Evolutionary conservation across 2,888 invertebrate species (phyloP).

Genomic region (Megamerina dolium): DNA sequence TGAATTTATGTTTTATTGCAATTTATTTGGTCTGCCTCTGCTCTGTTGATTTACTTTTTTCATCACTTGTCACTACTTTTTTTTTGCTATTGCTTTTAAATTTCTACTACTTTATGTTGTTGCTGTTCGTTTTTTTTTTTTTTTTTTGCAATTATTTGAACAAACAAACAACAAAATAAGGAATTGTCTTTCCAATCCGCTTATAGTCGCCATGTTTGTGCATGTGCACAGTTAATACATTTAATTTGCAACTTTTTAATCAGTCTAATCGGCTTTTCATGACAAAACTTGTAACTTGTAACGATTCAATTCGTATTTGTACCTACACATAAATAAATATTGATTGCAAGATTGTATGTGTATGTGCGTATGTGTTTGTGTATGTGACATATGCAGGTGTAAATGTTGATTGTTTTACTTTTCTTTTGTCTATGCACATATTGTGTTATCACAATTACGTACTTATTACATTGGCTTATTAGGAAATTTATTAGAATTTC

Average conservation of each 20-base stretch:
- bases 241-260: conserved; percentile 39
- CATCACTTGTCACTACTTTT: not conserved
- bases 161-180: too few species aligned
- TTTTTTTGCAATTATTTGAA: too few species aligned
- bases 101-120: conserved; percentile 6
- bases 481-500: too few species aligned
- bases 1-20: not conserved
- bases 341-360: too few species aligned
- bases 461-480: too few species aligned
- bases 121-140: conserved; percentile 19
- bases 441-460: too few species aligned
- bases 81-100: not conserved
- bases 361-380: too few species aligned
- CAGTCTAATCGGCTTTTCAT: conserved; percentile 35
- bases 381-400: too few species aligned
- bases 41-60: conserved; percentile 1
- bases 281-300: conserved; percentile 32
- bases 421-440: too few species aligned
- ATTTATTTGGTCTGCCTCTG: conserved; percentile 7
- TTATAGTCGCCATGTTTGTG: conserved; percentile 32
- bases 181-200: too few species aligned
- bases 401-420: too few species aligned
- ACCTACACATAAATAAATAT: conserved; percentile 1
- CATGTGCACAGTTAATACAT: conserved; percentile 33
- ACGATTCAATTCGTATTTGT: conserved; percentile 17